phyloP scores from a whole-genome alignment of 1,140 invertebrate genomes.

The Scaptomyza pallida region DNA sequence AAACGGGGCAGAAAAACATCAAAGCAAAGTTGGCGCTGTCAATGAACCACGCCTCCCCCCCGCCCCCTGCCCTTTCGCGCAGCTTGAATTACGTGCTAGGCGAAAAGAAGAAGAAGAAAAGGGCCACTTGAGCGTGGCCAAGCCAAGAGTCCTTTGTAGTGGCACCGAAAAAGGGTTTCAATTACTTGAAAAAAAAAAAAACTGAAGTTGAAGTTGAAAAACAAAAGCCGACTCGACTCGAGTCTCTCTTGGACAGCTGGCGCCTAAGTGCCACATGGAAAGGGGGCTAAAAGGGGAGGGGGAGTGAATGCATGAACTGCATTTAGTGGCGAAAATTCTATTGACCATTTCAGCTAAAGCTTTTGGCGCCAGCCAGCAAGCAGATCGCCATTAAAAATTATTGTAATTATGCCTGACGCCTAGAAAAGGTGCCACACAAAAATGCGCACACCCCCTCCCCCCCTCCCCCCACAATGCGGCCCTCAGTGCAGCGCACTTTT shows the following conservation, averaged over 20 bases:
- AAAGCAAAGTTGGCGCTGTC: conserved; percentile 43
- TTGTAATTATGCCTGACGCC: conserved; percentile 44
- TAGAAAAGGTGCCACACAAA: conserved; percentile 54
- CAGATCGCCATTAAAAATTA: conserved; percentile 44
- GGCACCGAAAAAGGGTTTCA: conserved; percentile 75
- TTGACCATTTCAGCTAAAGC: conserved; percentile 46
- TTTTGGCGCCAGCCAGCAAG: conserved; percentile 67
- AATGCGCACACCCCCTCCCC: conserved; percentile 26
- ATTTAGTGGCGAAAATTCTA: conserved; percentile 30
- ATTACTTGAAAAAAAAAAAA: conserved; percentile 50
- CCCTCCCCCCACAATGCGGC: not conserved
- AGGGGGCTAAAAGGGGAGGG: not conserved
- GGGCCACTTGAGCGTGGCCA: conserved; percentile 25
- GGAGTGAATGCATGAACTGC: conserved; percentile 10
- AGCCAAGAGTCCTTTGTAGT: conserved; percentile 65
- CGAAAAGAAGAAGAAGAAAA: conserved; percentile 25
- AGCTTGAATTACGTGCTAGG: conserved; percentile 73
- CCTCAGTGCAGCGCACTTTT: conserved; percentile 8
- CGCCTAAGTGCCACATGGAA: not conserved
- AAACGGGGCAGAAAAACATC: conserved; percentile 59
- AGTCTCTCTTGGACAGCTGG: conserved; percentile 5
- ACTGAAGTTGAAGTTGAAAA: not conserved
- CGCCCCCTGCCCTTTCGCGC: conserved; percentile 9
- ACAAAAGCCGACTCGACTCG: conserved; percentile 31
- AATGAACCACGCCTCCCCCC: conserved; percentile 19